phyloP scores from a whole-genome alignment of 2,113 vertebrate genomes.

The Chloroceryle aenea region DNA sequence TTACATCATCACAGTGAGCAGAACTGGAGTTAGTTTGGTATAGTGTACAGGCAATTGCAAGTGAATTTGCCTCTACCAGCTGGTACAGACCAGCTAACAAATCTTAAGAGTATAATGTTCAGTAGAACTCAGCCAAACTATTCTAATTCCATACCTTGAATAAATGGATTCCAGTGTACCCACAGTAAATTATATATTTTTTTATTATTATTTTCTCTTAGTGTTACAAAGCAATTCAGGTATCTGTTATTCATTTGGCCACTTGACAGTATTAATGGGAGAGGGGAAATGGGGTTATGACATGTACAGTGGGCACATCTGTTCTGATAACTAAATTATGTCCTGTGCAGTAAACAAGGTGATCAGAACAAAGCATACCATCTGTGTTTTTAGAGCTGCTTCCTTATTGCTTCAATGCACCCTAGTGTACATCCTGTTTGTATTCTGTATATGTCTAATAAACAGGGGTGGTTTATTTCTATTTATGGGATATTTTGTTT shows the following conservation, averaged over 20 bases:
- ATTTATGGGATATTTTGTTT: background rate
- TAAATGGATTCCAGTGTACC: background rate
- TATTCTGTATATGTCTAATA: background rate
- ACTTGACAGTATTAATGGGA: constrained; percentile 3
- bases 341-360: background rate
- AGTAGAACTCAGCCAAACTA: background rate
- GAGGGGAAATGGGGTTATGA: background rate
- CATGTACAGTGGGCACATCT: constrained; percentile 35
- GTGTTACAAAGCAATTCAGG: background rate
- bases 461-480: background rate
- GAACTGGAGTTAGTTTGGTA: background rate
- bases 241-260: background rate
- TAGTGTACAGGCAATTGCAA: background rate
- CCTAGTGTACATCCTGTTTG: background rate
- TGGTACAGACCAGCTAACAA: background rate
- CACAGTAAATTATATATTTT: background rate
- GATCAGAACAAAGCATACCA: constrained; percentile 19
- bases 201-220: background rate
- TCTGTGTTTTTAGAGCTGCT: constrained; percentile 25
- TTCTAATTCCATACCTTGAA: background rate
- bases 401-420: constrained; percentile 6
- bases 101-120: background rate
- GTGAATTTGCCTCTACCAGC: background rate
- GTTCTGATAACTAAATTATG: constrained; percentile 48
- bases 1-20: background rate